phyloP scores from a whole-genome alignment of 2,797 vertebrate genomes.

The Anabas testudineus region DNA sequence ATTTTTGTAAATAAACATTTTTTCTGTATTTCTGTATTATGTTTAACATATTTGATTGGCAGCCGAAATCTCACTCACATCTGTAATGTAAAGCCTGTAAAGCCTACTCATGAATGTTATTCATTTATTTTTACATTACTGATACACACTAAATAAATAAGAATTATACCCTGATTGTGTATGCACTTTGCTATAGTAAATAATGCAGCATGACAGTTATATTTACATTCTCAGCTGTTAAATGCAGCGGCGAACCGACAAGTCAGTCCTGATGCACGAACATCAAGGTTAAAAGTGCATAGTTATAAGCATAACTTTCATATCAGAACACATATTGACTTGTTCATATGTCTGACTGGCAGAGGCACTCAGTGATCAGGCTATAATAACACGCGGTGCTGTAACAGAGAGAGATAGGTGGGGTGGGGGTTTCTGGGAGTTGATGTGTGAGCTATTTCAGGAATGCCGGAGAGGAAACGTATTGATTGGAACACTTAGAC shows the following conservation, averaged over 20 bases:
- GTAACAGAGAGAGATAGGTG: slow-evolving; percentile 43
- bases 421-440: slow-evolving; percentile 5
- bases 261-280: slow-evolving; percentile 37
- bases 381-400: slow-evolving; percentile 72
- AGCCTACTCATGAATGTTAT: slow-evolving; percentile 14
- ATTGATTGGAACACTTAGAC: slow-evolving; percentile 84
- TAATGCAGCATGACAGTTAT: slow-evolving; percentile 32
- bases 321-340: slow-evolving; percentile 72
- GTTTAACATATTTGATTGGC: too few relatives aligned
- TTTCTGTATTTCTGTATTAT: too few relatives aligned
- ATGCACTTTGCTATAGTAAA: slow-evolving; percentile 19
- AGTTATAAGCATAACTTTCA: slow-evolving; percentile 60
- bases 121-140: slow-evolving; percentile 16
- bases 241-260: slow-evolving; percentile 37
- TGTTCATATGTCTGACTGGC: slow-evolving; percentile 62
- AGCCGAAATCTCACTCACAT: too few relatives aligned
- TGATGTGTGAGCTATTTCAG: slow-evolving; percentile 75
- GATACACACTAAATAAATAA: slow-evolving; percentile 25
- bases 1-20: background rate
- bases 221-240: slow-evolving; percentile 36
- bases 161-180: slow-evolving; percentile 25
- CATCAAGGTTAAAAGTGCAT: slow-evolving; percentile 56
- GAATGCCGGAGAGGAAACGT: slow-evolving; percentile 79
- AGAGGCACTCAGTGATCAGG: slow-evolving; percentile 58
- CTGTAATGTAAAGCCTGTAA: slow-evolving; percentile 10